Evolutionary conservation across 2,888 invertebrate genomes (phyloP).

Genomic region (Drosophila pseudotalamancana): DNA sequence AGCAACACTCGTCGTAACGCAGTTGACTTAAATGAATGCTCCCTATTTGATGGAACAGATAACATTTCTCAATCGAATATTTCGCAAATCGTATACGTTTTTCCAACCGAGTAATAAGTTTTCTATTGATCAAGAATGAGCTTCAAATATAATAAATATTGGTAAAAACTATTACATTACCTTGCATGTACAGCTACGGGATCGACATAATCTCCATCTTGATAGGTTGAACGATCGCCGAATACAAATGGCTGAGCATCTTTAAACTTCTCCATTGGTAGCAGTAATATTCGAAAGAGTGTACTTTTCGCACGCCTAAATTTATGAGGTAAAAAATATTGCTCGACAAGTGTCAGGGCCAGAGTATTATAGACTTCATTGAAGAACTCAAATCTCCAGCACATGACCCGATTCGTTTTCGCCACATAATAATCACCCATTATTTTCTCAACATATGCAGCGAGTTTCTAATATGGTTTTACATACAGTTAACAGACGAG

Average conservation of each 20-base stretch:
- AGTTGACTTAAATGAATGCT: conserved; percentile 63
- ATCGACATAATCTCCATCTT: conserved; percentile 69
- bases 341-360: conserved; percentile 74
- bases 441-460: conserved; percentile 70
- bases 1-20: conserved; percentile 74
- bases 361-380: conserved; percentile 82
- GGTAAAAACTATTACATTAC: no score
- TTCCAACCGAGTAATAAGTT: conserved; percentile 65
- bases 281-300: conserved; percentile 50
- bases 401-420: conserved; percentile 82
- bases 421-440: conserved; percentile 81
- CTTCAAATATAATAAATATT: not conserved
- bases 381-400: conserved; percentile 82
- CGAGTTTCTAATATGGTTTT: conserved; percentile 7
- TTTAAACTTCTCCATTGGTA: conserved; percentile 66
- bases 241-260: conserved; percentile 72
- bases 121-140: conserved; percentile 39
- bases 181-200: conserved; percentile 9
- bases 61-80: conserved; percentile 79
- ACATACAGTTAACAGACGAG: not conserved
- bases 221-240: conserved; percentile 80
- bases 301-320: not conserved
- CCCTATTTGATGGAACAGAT: conserved; percentile 75
- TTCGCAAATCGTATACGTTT: conserved; percentile 73
- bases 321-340: conserved; percentile 40